These are phyloP conservation scores for Xestia xanthographa DNA, from an alignment of 2,888 invertebrate species.

Conservation along the genomic window DNA sequence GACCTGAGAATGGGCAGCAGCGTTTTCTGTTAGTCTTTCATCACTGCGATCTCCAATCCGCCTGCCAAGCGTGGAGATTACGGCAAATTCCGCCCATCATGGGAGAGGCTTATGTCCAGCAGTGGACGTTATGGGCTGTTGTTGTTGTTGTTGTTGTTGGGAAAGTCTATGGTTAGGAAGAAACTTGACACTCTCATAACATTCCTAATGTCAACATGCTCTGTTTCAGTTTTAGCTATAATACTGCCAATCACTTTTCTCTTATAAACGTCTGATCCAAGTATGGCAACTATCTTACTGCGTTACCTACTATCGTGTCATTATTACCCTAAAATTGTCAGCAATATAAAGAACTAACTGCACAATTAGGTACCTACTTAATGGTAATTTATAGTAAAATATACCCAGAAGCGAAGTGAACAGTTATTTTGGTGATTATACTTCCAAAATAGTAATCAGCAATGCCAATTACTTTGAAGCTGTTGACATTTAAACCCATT, in stretches of 20 bases:
- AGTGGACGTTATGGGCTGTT: too few species aligned
- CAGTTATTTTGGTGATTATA: slow-evolving; percentile 37
- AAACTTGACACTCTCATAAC: slow-evolving; percentile 23
- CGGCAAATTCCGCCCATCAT: too few species aligned
- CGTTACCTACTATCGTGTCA: not conserved
- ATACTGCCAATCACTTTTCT: not conserved
- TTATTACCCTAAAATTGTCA: not conserved
- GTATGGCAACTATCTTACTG: not conserved
- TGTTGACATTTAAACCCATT: slow-evolving; percentile 49
- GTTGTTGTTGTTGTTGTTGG: too few species aligned
- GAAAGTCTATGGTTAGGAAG: not conserved
- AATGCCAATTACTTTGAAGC: slow-evolving; percentile 20
- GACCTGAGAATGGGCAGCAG: too few species aligned
- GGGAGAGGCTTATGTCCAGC: too few species aligned
- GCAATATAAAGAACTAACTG: not conserved
- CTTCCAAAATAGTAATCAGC: slow-evolving; percentile 44
- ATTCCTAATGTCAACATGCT: slow-evolving; percentile 20
- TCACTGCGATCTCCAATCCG: too few species aligned
- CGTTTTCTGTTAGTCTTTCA: too few species aligned
- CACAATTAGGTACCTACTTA: not conserved
- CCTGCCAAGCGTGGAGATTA: too few species aligned
- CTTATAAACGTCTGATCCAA: not conserved
- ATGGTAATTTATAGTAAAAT: slow-evolving; percentile 31
- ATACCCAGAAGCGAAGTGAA: not conserved
- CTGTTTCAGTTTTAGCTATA: not conserved